phyloP scores from a whole-genome alignment of 37 sponge, comb jelly and placozoan species.

The Geodia barretti region DNA sequence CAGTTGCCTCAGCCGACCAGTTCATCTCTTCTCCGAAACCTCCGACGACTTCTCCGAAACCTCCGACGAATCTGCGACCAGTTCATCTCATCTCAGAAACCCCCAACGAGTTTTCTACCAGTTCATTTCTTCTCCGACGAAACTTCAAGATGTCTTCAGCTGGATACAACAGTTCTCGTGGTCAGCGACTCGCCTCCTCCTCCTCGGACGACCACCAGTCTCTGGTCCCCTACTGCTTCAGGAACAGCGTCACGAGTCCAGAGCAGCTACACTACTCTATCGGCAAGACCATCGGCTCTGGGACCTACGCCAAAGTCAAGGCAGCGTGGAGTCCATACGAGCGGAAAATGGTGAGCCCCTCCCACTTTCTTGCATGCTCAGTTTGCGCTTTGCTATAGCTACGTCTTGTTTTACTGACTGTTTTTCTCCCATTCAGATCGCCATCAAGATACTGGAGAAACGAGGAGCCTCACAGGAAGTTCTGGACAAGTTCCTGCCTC shows the following conservation, averaged over 20 bases:
- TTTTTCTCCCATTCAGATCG: slow-evolving; percentile 67
- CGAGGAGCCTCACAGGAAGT: slow-evolving; percentile 76
- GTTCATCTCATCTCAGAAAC: background rate
- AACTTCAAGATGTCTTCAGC: background rate
- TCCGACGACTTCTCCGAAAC: too few relatives aligned
- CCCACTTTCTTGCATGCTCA: background rate
- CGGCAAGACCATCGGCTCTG: slow-evolving; percentile 82
- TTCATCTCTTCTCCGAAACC: background rate
- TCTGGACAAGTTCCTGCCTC: slow-evolving; percentile 84
- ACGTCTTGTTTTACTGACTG: background rate
- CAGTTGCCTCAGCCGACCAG: background rate
- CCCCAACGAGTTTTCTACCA: background rate
- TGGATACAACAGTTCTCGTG: too few relatives aligned
- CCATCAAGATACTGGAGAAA: slow-evolving; percentile 88
- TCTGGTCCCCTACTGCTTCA: background rate
- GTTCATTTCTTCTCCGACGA: background rate
- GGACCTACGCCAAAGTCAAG: slow-evolving; percentile 91
- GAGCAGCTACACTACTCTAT: slow-evolving; percentile 44
- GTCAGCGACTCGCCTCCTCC: too few relatives aligned
- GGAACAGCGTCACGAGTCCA: background rate
- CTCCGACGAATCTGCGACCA: background rate
- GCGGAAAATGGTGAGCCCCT: slow-evolving; percentile 56
- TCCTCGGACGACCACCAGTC: too few relatives aligned
- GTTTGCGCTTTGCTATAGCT: background rate
- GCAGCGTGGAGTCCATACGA: slow-evolving; percentile 61